Percentiles rank a stretch among this genome's conserved stretches.
phyloP scores from a whole-genome alignment of 2,888 invertebrate genomes.

The Plemyria rubiginata region DNA sequence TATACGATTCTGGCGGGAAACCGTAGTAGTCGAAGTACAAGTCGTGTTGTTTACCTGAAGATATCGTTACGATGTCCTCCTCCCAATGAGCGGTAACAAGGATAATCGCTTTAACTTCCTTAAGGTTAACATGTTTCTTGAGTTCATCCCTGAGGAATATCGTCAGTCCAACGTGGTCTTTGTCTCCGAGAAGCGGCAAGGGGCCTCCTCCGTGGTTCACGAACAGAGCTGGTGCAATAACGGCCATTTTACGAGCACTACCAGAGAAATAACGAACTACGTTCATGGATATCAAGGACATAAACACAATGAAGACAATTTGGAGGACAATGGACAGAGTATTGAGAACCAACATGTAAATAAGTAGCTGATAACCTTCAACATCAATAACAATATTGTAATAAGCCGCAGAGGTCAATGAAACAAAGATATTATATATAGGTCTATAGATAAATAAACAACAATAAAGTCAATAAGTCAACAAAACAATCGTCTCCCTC shows the following conservation, averaged over 20 bases:
- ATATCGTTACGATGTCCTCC: constrained; percentile 70
- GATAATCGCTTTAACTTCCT: constrained; percentile 72
- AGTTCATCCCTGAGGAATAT: constrained; percentile 70
- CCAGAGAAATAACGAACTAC: constrained; percentile 69
- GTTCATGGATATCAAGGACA: constrained; percentile 77
- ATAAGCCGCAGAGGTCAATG: constrained; percentile 35
- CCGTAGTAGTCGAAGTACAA: constrained; percentile 79
- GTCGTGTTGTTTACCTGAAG: constrained; percentile 71
- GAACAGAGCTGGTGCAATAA: constrained; percentile 74
- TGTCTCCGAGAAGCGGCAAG: constrained; percentile 71
- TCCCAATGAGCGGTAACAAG: constrained; percentile 80
- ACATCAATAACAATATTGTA: constrained; percentile 43
- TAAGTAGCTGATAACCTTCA: constrained; percentile 42
- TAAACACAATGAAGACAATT: constrained; percentile 72
- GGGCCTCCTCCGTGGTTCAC: constrained; percentile 81
- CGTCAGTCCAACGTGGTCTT: constrained; percentile 70
- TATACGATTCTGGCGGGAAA: constrained; percentile 76
- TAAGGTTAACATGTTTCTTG: constrained; percentile 68
- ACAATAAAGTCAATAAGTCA: too few species aligned
- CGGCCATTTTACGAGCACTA: constrained; percentile 64
- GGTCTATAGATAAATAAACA: too few species aligned
- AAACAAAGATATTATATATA: too few species aligned
- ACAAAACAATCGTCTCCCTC: background rate
- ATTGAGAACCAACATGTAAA: constrained; percentile 76
- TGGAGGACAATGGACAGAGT: constrained; percentile 71